Base-by-base conservation (phyloP, 2,113 vertebrate genomes). In the Aspiorhynchus laticeps region DNA sequence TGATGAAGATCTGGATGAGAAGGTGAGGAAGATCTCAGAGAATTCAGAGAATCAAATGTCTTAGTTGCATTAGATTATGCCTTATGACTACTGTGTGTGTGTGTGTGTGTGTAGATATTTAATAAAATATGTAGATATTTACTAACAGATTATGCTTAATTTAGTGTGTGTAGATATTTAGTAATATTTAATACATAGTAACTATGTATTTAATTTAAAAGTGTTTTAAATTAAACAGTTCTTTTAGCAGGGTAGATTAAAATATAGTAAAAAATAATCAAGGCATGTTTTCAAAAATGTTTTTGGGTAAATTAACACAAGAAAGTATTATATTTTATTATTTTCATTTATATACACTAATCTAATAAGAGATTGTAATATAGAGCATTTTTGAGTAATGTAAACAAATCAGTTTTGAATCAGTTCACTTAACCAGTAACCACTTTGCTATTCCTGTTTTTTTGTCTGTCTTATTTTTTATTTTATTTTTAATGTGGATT, bases 1-100 rank as follows among this genome's bases (percentile, higher is more conserved):
- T 7, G 98, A 99, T 5, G 98, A 99, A 67, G 98, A 99, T 84
- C 91, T 98, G 91, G 98, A 99, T 61, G 98, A 99, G 92, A 99
- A 99, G 92, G 91, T 97, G 63, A 95, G 95, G 15, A 48, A 46
- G 21, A 7, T 41, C 21, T 77, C 7, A 2, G 5, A 3, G 26
- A 53, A 71, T 26, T 85, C 48, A 43, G 21, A 14, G n/a, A 61
- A 41, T 1, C 4, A 67, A 11, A 19, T 19, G 7, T 59, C 10
- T 79, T 6, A 7, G 1, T 63, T 80, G 31, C 7, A 12, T 84
- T 31, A 48, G n/a, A 74, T 26, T 9, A n/a, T 10, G 26, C n/a
- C 14, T 86, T 26, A 12, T n/a, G 10, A 41, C 36, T 56, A 17
- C 0, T 53, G 10, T 26, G 12, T 28, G 2, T 56, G 6, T 82